A percentile compares a stretch with the other conserved stretches of the same genome.
These are phyloP conservation scores for Drosophila yooni DNA, from an alignment of 2,888 invertebrate species.

Conservation along the genomic window DNA sequence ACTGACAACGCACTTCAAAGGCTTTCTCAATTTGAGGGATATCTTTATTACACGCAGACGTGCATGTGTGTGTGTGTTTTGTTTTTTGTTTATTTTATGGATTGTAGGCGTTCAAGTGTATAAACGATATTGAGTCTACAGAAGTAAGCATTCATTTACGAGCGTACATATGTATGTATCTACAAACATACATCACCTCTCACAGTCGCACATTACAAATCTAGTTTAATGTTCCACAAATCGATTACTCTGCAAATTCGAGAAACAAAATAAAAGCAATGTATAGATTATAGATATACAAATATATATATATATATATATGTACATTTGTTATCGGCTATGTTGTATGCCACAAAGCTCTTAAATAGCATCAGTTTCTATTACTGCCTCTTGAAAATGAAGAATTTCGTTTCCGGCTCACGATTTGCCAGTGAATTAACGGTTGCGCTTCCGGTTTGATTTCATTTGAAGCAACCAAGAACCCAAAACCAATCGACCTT, in stretches of 20 bases:
- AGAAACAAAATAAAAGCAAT: neutral
- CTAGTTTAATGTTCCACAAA: constrained; percentile 18
- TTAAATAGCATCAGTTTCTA: neutral
- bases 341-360: neutral
- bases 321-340: neutral
- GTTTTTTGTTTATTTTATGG: neutral
- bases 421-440: neutral
- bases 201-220: constrained; percentile 6
- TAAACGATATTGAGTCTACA: constrained; percentile 60
- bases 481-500: neutral
- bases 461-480: neutral
- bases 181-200: constrained; percentile 29
- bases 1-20: neutral
- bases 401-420: neutral
- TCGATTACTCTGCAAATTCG: neutral
- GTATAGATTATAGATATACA: neutral
- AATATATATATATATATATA: neutral
- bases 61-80: constrained; percentile 1
- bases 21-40: neutral
- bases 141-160: constrained; percentile 17
- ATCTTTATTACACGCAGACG: neutral
- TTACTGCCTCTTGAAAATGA: neutral
- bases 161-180: constrained; percentile 27
- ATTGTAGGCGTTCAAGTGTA: constrained; percentile 63
- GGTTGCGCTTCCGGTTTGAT: neutral